These are phyloP conservation scores for Cheilosia impressa DNA, from an alignment of 2,888 invertebrate genomes.

Conservation along the genomic window DNA sequence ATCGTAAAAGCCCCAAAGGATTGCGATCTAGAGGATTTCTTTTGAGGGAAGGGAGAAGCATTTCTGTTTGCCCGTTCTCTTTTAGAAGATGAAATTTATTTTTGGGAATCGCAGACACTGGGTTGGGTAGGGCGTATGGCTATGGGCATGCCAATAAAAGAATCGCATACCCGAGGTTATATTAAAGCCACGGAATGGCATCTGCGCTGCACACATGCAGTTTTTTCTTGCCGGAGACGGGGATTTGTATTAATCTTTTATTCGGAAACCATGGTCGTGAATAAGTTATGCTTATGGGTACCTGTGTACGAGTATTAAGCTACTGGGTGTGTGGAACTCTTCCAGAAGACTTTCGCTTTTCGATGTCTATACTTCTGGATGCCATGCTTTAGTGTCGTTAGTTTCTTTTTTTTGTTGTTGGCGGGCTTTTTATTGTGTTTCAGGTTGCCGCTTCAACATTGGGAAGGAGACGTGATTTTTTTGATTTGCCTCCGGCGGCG, in stretches of 20 bases:
- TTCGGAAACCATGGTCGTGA: background rate
- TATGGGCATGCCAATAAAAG: conserved; percentile 1
- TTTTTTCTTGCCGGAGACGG: conserved; percentile 11
- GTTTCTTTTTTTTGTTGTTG: background rate
- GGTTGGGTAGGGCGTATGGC: conserved; percentile 4
- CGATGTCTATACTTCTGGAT: conserved; percentile 15
- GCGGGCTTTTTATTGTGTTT: conserved; percentile 10
- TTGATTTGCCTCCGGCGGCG: background rate
- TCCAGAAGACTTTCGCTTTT: conserved; percentile 48
- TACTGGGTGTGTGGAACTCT: conserved; percentile 20
- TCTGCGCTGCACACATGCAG: conserved; percentile 31
- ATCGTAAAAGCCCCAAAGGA: conserved; percentile 57
- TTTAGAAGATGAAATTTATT: conserved; percentile 23
- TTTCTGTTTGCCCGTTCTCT: background rate
- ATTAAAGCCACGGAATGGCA: conserved; percentile 45
- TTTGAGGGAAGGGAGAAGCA: background rate
- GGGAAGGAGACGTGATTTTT: background rate
- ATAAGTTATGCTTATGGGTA: conserved; percentile 13
- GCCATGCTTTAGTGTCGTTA: conserved; percentile 27
- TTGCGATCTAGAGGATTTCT: conserved; percentile 31
- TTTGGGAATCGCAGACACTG: conserved; percentile 51
- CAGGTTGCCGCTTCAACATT: background rate
- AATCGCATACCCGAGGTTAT: conserved; percentile 44
- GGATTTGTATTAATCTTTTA: background rate
- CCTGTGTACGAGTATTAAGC: conserved; percentile 16